Base-by-base conservation (phyloP, 2,113 vertebrate species). In the Phalacrocorax pelagicus region DNA sequence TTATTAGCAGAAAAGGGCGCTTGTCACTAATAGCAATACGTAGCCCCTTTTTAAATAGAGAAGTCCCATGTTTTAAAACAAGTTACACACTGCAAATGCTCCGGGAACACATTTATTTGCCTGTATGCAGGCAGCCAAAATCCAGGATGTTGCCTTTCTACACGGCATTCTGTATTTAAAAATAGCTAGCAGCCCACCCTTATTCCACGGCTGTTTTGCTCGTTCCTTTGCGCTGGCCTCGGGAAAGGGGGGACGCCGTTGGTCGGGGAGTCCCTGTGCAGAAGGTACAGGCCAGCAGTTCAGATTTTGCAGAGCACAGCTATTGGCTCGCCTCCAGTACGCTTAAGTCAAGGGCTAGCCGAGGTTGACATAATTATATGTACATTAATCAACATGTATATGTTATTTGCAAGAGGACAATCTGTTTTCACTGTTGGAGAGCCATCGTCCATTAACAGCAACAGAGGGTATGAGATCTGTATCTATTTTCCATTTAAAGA, bases 91-190 rank as follows among this genome's bases (percentile, higher is more conserved):
- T 16, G 32, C 26, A 10, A 7, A 13, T 32, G 32, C 62, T 52
- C 26, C 23, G 20, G 23, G 51, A 54, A 57, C 24, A 10, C 6
- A 4, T 47, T 52, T 24, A 17, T 44, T 21, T 40, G 23, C 74
- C 7, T 6, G 3, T 17, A 12, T 17, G 26, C 32, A 2, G 47
- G 27, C 19, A 23, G 54, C 12, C 47, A 27, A 2, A 16, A 18
- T 7, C 34, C 10, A 11, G 27, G 63, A 1, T 2, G 2, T 46
- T 44, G 40, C 52, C 38, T 55, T 67, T 17, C 57, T 7, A 0
- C 38, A 0, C 0, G 1, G 6, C 8, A 2, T 10, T 11, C 14
- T n/a, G 21, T 57, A 9, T 34, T 49, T 4, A 4, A 5, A 26
- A 6, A 1, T 1, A 6, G 10, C 27, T 2, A 12, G 3, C 32